These are phyloP conservation scores for Gorilla gorilla DNA, from an alignment of 2,113 vertebrate species.

Conservation along the genomic window DNA sequence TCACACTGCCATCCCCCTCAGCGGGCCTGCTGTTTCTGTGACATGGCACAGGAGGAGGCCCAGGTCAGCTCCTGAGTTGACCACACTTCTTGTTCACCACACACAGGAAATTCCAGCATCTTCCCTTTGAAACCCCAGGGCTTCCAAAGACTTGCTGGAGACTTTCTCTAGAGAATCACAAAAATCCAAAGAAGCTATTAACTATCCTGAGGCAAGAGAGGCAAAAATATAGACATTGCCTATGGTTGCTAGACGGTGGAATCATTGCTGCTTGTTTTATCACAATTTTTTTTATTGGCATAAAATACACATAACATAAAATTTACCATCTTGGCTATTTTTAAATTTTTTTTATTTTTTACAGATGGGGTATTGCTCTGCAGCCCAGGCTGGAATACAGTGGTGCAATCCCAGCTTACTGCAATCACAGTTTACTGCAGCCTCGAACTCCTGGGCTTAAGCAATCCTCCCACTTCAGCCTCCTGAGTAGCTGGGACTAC, in stretches of 20 bases:
- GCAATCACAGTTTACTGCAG: no score
- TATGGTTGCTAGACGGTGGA: neutral
- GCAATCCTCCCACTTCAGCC: no score
- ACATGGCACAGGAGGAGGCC: neutral
- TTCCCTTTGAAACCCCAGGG: neutral
- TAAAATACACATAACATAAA: neutral
- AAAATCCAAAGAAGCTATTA: neutral
- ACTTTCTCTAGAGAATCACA: neutral
- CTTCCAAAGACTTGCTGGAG: neutral
- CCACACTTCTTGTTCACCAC: neutral
- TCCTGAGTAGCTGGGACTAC: no score
- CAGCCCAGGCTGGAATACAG: no score
- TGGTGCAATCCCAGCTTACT: no score
- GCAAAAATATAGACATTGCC: neutral
- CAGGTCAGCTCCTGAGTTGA: neutral
- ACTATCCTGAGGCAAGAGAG: neutral
- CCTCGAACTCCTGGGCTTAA: no score
- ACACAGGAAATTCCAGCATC: neutral
- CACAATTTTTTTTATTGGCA: neutral
- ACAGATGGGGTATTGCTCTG: no score
- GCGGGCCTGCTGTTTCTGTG: neutral
- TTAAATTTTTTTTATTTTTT: neutral
- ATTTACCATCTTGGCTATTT: neutral
- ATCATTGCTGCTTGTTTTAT: neutral
- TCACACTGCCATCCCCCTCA: neutral